Percentiles rank a stretch among this genome's conserved stretches.
Evolutionary conservation across 2,113 vertebrate genomes (phyloP).

Genomic region (Microcebus ravelobensis): DNA sequence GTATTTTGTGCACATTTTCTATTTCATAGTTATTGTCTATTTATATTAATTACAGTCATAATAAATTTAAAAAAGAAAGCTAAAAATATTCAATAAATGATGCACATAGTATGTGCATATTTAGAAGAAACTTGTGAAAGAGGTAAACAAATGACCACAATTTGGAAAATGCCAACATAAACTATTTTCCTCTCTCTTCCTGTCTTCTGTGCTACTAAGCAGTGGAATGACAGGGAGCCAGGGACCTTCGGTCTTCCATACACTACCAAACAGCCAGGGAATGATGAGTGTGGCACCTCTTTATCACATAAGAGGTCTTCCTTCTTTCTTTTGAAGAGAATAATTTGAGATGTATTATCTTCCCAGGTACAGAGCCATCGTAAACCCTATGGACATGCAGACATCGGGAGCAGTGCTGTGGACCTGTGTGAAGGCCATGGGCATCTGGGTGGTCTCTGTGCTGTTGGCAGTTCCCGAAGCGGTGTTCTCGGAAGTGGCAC

Average conservation of each 20-base stretch:
- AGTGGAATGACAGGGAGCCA: background rate
- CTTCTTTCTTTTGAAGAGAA: background rate
- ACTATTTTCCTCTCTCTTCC: background rate
- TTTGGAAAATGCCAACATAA: background rate
- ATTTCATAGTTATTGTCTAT: background rate
- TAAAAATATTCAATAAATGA: background rate
- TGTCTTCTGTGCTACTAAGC: background rate
- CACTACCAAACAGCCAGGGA: background rate
- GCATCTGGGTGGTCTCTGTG: constrained; percentile 93
- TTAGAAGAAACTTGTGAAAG: background rate
- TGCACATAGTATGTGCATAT: background rate
- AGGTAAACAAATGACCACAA: background rate
- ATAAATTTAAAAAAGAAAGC: too few species aligned
- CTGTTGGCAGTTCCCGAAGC: constrained; percentile 94
- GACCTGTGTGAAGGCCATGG: constrained; percentile 91
- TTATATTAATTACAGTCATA: too few species aligned
- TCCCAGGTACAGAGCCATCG: constrained; percentile 95
- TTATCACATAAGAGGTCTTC: background rate
- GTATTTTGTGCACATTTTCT: background rate
- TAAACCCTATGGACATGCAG: constrained; percentile 98
- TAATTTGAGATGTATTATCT: background rate
- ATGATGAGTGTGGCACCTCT: background rate
- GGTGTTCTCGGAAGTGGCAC: constrained; percentile 92
- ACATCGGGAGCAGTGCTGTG: constrained; percentile 91
- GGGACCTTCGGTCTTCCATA: background rate